Evolutionary conservation across 2,888 invertebrate genomes (phyloP).

Genomic region (Perizoma affinitatum): DNA sequence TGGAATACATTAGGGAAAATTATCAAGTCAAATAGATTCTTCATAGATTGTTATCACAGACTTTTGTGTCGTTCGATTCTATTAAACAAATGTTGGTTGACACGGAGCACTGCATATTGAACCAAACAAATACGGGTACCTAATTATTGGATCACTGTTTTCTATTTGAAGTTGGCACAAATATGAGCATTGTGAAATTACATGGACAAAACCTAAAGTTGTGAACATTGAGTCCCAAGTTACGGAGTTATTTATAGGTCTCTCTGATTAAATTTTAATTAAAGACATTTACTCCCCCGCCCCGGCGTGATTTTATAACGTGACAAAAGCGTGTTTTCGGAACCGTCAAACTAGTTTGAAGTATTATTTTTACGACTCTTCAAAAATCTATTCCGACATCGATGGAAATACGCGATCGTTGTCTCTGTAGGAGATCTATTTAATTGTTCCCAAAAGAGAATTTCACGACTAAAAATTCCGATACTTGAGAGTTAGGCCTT

Average conservation of each 20-base stretch:
- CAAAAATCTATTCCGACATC: no score
- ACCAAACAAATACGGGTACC: not conserved
- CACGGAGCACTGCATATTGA: not conserved
- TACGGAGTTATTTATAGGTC: conserved; percentile 17
- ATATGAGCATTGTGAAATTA: no score
- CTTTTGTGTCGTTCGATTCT: conserved; percentile 12
- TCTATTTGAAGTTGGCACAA: not conserved
- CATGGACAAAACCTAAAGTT: not conserved
- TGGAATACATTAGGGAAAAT: conserved; percentile 14
- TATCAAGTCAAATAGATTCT: conserved; percentile 25
- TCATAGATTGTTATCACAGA: conserved; percentile 19
- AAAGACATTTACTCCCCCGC: not conserved
- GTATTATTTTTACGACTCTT: no score
- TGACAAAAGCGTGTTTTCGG: not conserved
- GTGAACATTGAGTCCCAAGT: not conserved
- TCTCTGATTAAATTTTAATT: conserved; percentile 16
- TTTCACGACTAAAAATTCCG: no score
- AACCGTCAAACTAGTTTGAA: no score
- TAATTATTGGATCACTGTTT: conserved; percentile 1
- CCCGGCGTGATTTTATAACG: not conserved
- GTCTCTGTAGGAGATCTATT: no score
- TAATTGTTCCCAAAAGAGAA: no score
- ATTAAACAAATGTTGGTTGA: not conserved
- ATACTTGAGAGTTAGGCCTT: no score
- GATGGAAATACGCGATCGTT: no score